Conservation (phyloP, 2,888 invertebrate genomes). For the Autographa gamma region DNA sequence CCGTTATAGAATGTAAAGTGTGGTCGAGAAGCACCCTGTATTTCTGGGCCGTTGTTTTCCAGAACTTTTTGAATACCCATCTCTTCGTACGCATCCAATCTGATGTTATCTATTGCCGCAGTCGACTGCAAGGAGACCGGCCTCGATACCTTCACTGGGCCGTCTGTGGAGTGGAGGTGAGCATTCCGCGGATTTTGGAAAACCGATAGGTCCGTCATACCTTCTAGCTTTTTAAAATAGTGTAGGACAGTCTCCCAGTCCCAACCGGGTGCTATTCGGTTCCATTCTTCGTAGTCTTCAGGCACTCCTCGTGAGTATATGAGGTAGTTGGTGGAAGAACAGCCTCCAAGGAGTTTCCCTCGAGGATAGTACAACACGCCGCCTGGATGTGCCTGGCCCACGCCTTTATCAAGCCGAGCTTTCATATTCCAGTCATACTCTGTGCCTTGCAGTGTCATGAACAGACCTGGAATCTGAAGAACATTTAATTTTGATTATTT, state of each 20-base stretch:
- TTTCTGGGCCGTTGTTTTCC: constrained; percentile 70
- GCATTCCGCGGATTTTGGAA: constrained; percentile 62
- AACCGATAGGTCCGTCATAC: constrained; percentile 68
- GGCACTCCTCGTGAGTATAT: constrained; percentile 72
- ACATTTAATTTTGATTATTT: not conserved
- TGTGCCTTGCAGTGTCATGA: constrained; percentile 64
- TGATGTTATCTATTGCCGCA: constrained; percentile 61
- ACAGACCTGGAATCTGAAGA: constrained; percentile 71
- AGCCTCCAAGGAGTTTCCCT: constrained; percentile 74
- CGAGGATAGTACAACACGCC: constrained; percentile 57
- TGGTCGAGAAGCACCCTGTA: constrained; percentile 64
- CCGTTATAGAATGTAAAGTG: constrained; percentile 72
- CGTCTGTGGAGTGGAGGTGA: constrained; percentile 67
- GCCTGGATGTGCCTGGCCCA: constrained; percentile 63
- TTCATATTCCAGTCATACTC: constrained; percentile 71
- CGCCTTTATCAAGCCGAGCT: constrained; percentile 58
- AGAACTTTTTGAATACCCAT: constrained; percentile 68
- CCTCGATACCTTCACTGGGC: constrained; percentile 71
- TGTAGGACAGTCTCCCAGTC: constrained; percentile 67
- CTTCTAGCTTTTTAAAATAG: constrained; percentile 74
- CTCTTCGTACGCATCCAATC: constrained; percentile 66
- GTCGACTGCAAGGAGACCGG: constrained; percentile 61
- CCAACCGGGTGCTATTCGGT: constrained; percentile 69
- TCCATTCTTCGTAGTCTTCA: constrained; percentile 72
- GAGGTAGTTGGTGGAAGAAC: constrained; percentile 70